Conservation (phyloP, 2,888 invertebrate species). For the Euproctis similis region DNA sequence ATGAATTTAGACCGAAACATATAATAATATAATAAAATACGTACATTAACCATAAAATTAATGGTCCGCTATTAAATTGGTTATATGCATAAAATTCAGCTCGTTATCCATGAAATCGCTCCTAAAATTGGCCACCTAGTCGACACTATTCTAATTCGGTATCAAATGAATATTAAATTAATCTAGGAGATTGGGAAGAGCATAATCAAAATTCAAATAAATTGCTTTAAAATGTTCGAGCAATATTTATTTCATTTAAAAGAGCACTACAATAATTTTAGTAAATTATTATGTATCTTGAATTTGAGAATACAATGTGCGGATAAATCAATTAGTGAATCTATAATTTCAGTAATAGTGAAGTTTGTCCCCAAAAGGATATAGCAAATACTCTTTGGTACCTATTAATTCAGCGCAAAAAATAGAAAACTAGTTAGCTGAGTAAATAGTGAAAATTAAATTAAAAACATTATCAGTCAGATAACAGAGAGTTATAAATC, state of each 20-base stretch:
- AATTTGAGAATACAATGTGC: constrained; percentile 44
- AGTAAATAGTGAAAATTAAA: too few relatives aligned
- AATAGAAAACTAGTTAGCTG: constrained; percentile 46
- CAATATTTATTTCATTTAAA: too few relatives aligned
- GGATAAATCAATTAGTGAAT: constrained; percentile 43
- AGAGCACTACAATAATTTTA: too few relatives aligned
- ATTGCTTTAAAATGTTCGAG: too few relatives aligned
- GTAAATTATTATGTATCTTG: constrained; percentile 27
- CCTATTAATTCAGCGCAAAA: constrained; percentile 47
- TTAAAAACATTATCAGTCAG: constrained; percentile 51
- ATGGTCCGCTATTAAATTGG: constrained; percentile 16
- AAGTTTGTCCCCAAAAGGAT: constrained; percentile 31
- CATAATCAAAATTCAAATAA: too few relatives aligned
- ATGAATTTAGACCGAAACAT: too few relatives aligned
- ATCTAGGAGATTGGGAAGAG: too few relatives aligned
- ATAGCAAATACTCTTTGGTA: background rate
- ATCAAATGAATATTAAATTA: too few relatives aligned
- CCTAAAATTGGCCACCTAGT: constrained; percentile 11
- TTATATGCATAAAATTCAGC: constrained; percentile 17
- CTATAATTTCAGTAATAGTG: constrained; percentile 42
- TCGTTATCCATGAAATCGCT: constrained; percentile 15
- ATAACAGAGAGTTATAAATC: constrained; percentile 34
- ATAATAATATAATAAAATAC: background rate
- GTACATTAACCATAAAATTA: constrained; percentile 17
- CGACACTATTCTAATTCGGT: too few relatives aligned